Evolutionary conservation across 2,113 vertebrate genomes (phyloP), one percentile per base, ranked within the genome.

Genomic region (Nesogale talazaci): DNA sequence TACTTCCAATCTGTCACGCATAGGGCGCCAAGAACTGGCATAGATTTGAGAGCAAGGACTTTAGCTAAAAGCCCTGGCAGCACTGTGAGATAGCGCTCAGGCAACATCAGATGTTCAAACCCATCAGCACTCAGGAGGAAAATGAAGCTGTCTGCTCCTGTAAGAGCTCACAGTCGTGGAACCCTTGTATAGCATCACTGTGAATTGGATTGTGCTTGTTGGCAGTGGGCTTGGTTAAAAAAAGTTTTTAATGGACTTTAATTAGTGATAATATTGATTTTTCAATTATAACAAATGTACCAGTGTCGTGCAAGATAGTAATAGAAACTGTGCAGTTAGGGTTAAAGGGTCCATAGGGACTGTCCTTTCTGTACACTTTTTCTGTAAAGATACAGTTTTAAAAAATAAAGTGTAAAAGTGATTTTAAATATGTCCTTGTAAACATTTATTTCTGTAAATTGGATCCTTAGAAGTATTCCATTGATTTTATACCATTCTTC

Each of bases 381-480:
- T 69, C 31, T n/a, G 67, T 69, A n/a, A 69, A n/a, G 31, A n/a
- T n/a, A 69, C 31, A n/a, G 6, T 14, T 69, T n/a, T 69, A 31
- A n/a, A 69, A 69, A n/a, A n/a, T 16, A n/a, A 69, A 69, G 31
- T 69, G 12, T 69, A 23, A 3, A 23, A 72, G 85, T 56, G 20
- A 11, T 65, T 65, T 80, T 84, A 85, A 78, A 75, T 70, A 31
- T 42, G 6, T 40, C 2, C 16, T 67, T 69, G 1, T 36, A 77
- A 8, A 42, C 86, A 25, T 90, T 92, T 92, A 63, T 87, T 92
- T 94, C n/a, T 75, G 38, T 42, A 90, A 76, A 36, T 61, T 88
- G 80, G 27, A 25, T 61, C 17, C 52, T 59, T 40, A 57, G 52
- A 82, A 29, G 5, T 83, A 59, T 3, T 19, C 10, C 4, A n/a